A percentile compares a stretch with the other conserved stretches of the same genome.
Evolutionary conservation across 1,140 invertebrate genomes (phyloP).

Genomic region (Drosophila ironensis): DNA sequence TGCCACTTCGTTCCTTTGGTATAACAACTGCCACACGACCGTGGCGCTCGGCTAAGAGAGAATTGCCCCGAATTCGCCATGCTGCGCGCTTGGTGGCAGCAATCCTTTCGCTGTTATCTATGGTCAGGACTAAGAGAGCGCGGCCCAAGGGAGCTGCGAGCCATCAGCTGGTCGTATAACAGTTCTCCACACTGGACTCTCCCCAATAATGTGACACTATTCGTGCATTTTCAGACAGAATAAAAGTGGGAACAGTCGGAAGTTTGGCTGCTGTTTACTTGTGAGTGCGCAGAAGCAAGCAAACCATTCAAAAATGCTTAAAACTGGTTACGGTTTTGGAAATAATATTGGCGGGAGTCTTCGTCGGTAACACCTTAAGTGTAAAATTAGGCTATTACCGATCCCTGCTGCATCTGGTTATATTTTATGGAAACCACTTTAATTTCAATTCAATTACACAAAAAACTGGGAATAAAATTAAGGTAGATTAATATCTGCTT

Average conservation of each 20-base stretch:
- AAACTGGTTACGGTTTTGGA: slow-evolving; percentile 46
- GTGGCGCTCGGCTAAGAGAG: slow-evolving; percentile 35
- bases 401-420: too few relatives aligned
- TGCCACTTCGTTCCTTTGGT: slow-evolving; percentile 1
- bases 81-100: neutral
- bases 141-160: slow-evolving; percentile 10
- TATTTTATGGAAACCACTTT: neutral
- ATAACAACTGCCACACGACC: slow-evolving; percentile 27
- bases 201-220: neutral
- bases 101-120: slow-evolving; percentile 31
- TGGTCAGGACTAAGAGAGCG: slow-evolving; percentile 51
- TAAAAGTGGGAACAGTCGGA: neutral
- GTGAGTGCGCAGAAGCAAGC: slow-evolving; percentile 46
- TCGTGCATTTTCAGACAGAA: neutral
- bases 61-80: slow-evolving; percentile 9
- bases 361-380: too few relatives aligned
- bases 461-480: too few relatives aligned
- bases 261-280: slow-evolving; percentile 16
- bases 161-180: slow-evolving; percentile 43
- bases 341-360: too few relatives aligned
- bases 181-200: slow-evolving; percentile 12
- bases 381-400: too few relatives aligned
- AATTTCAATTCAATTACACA: too few relatives aligned
- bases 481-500: too few relatives aligned
- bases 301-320: slow-evolving; percentile 20